These are phyloP conservation scores for Gymnogyps californianus DNA, from an alignment of 2,113 vertebrate genomes.

Conservation along the genomic window DNA sequence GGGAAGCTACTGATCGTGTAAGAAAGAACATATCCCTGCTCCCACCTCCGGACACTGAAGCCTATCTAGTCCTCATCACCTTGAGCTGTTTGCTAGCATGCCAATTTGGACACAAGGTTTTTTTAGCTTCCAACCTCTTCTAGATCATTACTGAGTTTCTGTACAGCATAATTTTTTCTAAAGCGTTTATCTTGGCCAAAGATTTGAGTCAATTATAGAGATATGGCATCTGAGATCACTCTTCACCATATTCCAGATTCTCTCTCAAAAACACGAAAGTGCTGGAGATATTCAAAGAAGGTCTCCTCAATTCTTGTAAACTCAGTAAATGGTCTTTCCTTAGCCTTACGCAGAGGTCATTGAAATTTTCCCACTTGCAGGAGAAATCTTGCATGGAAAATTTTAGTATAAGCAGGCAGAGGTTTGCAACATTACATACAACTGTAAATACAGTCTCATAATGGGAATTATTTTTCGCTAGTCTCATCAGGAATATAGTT, in stretches of 20 bases:
- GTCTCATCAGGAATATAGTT: neutral
- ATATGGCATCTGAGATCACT: neutral
- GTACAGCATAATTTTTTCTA: neutral
- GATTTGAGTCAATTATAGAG: neutral
- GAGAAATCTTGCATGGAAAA: neutral
- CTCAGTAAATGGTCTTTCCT: neutral
- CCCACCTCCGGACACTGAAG: neutral
- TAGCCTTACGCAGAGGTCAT: neutral
- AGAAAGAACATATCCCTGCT: neutral
- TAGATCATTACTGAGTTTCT: neutral
- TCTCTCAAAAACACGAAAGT: neutral
- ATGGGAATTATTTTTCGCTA: neutral
- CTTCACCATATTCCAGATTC: neutral
- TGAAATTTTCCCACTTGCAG: neutral
- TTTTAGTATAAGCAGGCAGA: neutral
- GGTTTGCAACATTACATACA: neutral
- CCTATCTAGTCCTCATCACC: neutral
- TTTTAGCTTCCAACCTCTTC: neutral
- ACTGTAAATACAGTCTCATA: neutral
- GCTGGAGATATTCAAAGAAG: neutral
- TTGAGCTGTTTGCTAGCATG: neutral
- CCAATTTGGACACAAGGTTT: neutral
- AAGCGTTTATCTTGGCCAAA: neutral
- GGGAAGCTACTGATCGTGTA: neutral
- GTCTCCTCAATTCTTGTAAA: neutral